Percentiles rank a stretch among this genome's conserved stretches.
These are phyloP conservation scores for Enhydra lutris DNA, from an alignment of 2,113 vertebrate genomes.

Conservation along the genomic window DNA sequence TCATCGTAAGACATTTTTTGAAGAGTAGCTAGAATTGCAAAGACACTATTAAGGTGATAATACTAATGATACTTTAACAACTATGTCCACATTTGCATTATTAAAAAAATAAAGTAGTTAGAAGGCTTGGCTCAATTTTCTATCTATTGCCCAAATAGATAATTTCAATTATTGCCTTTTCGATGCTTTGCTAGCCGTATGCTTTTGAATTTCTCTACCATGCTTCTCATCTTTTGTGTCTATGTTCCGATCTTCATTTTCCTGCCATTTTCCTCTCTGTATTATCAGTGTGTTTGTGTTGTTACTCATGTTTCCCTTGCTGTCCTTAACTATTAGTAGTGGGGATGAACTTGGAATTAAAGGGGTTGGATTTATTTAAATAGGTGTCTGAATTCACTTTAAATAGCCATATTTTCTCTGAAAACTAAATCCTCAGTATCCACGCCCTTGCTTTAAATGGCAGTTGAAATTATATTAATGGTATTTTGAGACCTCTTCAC, in stretches of 20 bases:
- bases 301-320: background rate
- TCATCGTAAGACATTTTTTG: background rate
- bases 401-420: background rate
- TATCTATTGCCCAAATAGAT: background rate
- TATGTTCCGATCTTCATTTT: background rate
- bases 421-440: background rate
- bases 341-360: background rate
- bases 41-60: background rate
- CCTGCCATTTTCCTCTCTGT: background rate
- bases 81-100: background rate
- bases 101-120: background rate
- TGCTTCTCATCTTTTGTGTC: background rate
- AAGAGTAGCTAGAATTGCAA: background rate
- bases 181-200: background rate
- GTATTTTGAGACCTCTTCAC: background rate
- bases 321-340: background rate
- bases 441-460: background rate
- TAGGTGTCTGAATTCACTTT: background rate
- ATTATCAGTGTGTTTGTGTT: background rate
- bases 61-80: background rate
- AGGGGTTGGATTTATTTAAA: background rate
- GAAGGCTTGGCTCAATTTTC: background rate
- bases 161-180: background rate
- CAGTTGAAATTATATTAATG: background rate
- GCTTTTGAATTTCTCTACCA: background rate